Evolutionary conservation across 2,797 vertebrate genomes (phyloP), one percentile per base, ranked within the genome.

Genomic region (Borostomias antarcticus): DNA sequence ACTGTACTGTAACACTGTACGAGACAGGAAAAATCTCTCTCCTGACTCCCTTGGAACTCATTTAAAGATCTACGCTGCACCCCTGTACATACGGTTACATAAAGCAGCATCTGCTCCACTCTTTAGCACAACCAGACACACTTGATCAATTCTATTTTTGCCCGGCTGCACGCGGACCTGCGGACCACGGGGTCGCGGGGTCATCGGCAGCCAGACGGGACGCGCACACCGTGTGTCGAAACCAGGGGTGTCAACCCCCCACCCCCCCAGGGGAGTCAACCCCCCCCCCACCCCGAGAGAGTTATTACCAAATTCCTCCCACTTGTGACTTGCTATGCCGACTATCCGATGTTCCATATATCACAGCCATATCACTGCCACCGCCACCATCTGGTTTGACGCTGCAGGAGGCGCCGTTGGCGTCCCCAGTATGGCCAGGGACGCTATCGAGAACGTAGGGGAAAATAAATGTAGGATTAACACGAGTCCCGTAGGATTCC

Each of bases 31-130:
- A 45, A 13, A 15, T 11, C 37, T 10, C 58, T 26, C 10, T 13
- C 57, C 11, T 11, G 19, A 8, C 47, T 9, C 7, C 11, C 57
- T 35, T 19, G 25, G 26, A 50, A 13, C 43, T 52, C 53, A 73
- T 77, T 71, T 76, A 75, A 59, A 63, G 71, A 75, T 78, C 70
- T 66, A 64, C n/a, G 59, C 47, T 28, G 3, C 68, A 54, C 71
- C 2, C 9, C 30, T 28, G 48, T 15, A 6, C 17, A 26, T 26
- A 6, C 0, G 58, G 80, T 93, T 91, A 88, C 77, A 71, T 92
- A 91, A 92, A 76, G 40, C 68, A 64, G n/a, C 91, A 91, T 87
- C 89, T 92, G 91, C 82, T 89, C 13, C 29, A 32, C 80, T 85
- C 78, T 43, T 87, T 70, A 84, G 75, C 63, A 52, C 59, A 19